Evolutionary conservation across 2,888 invertebrate genomes (phyloP).

Genomic region (Geotrupes spiniger): DNA sequence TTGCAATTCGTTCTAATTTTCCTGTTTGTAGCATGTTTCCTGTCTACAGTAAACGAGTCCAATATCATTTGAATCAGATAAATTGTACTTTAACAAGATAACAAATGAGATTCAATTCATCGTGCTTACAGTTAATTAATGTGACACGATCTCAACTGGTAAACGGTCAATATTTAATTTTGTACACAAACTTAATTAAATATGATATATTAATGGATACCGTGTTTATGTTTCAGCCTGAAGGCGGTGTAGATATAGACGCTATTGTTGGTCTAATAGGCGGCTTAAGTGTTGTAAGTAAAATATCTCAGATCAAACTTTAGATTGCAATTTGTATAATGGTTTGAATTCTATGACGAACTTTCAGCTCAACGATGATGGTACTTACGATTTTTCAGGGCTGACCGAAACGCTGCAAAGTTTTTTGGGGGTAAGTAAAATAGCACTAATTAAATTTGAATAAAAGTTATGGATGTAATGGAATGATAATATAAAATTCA

Average conservation of each 20-base stretch:
- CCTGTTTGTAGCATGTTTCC: no score
- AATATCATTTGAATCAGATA: no score
- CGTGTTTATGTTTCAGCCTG: conserved; percentile 39
- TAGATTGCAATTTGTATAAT: not conserved
- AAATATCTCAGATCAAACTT: not conserved
- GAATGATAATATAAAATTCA: not conserved
- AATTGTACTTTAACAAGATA: no score
- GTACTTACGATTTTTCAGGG: conserved; percentile 47
- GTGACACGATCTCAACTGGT: no score
- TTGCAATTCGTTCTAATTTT: no score
- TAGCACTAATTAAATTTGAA: not conserved
- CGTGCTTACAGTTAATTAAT: no score
- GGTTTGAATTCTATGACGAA: conserved; percentile 1
- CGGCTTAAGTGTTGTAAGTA: conserved; percentile 46
- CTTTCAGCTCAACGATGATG: conserved; percentile 47
- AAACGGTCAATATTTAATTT: no score
- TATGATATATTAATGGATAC: no score
- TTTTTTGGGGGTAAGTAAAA: conserved; percentile 45
- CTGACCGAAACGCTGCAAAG: conserved; percentile 45
- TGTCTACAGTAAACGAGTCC: no score
- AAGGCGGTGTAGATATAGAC: conserved; percentile 48
- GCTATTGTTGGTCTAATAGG: conserved; percentile 47
- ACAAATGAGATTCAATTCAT: no score
- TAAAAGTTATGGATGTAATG: not conserved
- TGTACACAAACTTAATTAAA: no score